phyloP scores from a whole-genome alignment of 2,888 invertebrate genomes.

The Fabriciana adippe region DNA sequence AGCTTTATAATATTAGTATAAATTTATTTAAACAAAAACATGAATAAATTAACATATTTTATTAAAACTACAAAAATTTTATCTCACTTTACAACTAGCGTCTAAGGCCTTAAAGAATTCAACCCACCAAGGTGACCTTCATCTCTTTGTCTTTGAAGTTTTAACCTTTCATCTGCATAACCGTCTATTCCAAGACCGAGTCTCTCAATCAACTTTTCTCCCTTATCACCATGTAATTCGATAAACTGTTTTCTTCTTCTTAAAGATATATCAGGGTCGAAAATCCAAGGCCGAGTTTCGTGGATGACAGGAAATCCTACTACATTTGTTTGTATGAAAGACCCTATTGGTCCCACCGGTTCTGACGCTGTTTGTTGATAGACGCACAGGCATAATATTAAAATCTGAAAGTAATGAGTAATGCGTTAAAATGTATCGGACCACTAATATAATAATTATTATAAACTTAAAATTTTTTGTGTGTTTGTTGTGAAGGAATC shows the following conservation, averaged over 20 bases:
- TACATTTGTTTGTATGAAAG: slow-evolving; percentile 76
- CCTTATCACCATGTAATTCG: slow-evolving; percentile 83
- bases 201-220: slow-evolving; percentile 84
- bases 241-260: slow-evolving; percentile 83
- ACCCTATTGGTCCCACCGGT: slow-evolving; percentile 57
- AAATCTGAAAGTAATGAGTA: slow-evolving; percentile 53
- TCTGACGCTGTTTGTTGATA: slow-evolving; percentile 49
- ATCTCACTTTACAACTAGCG: background rate
- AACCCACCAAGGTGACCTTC: slow-evolving; percentile 81
- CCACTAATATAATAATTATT: too few relatives aligned
- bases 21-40: background rate
- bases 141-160: slow-evolving; percentile 78
- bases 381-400: slow-evolving; percentile 48
- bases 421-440: background rate
- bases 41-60: background rate
- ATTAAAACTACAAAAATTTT: background rate
- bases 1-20: too few relatives aligned
- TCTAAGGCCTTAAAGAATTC: slow-evolving; percentile 50
- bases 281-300: slow-evolving; percentile 81
- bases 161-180: slow-evolving; percentile 78
- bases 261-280: slow-evolving; percentile 85
- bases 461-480: too few relatives aligned
- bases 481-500: too few relatives aligned
- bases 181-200: slow-evolving; percentile 85
- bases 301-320: slow-evolving; percentile 84